phyloP scores from a whole-genome alignment of 2,113 vertebrate genomes.

The Corythornis vintsioides region DNA sequence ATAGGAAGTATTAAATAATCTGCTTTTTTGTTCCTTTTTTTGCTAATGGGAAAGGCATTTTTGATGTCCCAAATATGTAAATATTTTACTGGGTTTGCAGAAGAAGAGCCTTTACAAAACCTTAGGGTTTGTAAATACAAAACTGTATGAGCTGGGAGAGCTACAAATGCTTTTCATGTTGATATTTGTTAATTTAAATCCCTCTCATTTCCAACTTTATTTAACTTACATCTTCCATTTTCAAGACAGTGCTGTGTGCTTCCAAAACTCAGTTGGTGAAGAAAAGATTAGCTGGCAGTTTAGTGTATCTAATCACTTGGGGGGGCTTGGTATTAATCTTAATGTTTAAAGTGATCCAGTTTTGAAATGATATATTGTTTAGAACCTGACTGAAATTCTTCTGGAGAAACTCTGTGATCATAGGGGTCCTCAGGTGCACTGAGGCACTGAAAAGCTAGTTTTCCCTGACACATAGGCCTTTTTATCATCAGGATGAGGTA shows the following conservation, averaged over 20 bases:
- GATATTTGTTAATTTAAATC: background rate
- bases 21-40: background rate
- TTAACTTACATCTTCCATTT: background rate
- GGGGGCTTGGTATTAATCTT: conserved; percentile 71
- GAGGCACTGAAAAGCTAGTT: conserved; percentile 81
- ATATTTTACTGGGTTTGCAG: background rate
- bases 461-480: conserved; percentile 80
- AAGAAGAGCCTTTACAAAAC: background rate
- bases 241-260: background rate
- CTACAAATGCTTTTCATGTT: background rate
- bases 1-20: background rate
- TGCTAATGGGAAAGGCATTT: background rate
- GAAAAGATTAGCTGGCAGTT: conserved; percentile 29
- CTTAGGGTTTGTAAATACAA: background rate
- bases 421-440: conserved; percentile 78
- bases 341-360: conserved; percentile 72
- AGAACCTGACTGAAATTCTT: conserved; percentile 74
- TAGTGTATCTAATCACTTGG: conserved; percentile 43
- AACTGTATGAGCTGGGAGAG: background rate
- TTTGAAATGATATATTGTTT: conserved; percentile 78
- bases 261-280: background rate
- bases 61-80: background rate
- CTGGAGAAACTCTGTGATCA: conserved; percentile 71
- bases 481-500: conserved; percentile 89
- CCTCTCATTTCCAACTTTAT: background rate